Evolutionary conservation across 2,888 invertebrate species (phyloP).

Genomic region (Halocaridina rubra): DNA sequence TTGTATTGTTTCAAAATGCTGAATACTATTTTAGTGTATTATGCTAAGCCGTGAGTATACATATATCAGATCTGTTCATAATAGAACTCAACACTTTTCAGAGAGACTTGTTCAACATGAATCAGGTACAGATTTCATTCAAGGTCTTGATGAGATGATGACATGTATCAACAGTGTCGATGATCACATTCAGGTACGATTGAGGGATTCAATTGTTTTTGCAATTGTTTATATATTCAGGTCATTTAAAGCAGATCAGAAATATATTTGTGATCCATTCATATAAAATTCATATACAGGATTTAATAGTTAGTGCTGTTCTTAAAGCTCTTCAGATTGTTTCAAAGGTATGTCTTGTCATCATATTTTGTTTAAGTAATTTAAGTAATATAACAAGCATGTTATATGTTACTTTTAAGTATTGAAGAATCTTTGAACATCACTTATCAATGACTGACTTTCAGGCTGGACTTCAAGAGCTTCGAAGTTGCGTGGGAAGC

Average conservation of each 20-base stretch:
- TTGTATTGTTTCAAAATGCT: too few species aligned
- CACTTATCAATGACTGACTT: neutral
- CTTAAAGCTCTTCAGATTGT: neutral
- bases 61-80: too few species aligned
- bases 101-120: neutral
- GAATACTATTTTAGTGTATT: too few species aligned
- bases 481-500: conserved; percentile 13
- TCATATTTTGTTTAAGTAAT: neutral
- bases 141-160: conserved; percentile 25
- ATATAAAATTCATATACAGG: too few species aligned
- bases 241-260: too few species aligned
- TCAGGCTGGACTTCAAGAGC: conserved; percentile 41
- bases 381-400: neutral
- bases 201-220: neutral
- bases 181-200: conserved; percentile 37
- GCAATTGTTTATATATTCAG: neutral
- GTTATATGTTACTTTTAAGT: neutral
- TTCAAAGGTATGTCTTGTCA: neutral
- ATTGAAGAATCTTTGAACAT: neutral
- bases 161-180: conserved; percentile 40
- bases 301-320: too few species aligned
- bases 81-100: too few species aligned
- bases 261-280: too few species aligned
- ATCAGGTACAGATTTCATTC: neutral
- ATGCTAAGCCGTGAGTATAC: too few species aligned